phyloP scores from a whole-genome alignment of 2,797 vertebrate genomes.

The Characodon lateralis region DNA sequence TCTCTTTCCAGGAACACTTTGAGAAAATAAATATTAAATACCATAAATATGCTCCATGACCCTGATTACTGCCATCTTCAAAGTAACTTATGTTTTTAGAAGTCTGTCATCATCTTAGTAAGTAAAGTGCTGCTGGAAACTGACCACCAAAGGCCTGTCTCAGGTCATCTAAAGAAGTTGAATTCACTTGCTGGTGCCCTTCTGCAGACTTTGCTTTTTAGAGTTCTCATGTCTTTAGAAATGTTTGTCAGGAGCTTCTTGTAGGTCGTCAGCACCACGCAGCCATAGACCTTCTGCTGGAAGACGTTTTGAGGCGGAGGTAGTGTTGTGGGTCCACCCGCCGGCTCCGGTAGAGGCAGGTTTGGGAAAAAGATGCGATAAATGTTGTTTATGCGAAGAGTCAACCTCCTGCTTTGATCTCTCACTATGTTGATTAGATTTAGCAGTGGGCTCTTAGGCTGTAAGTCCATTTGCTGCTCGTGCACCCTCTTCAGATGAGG shows the following conservation, averaged over 20 bases:
- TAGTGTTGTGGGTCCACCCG: conserved; percentile 62
- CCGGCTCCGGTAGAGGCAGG: conserved; percentile 68
- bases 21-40: conserved; percentile 83
- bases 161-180: conserved; percentile 30
- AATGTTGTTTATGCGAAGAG: conserved; percentile 37
- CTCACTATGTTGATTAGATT: conserved; percentile 12
- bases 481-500: conserved; percentile 75
- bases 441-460: conserved; percentile 62
- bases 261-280: conserved; percentile 78
- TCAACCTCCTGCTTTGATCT: conserved; percentile 31
- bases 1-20: conserved; percentile 30
- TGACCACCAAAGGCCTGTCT: conserved; percentile 34
- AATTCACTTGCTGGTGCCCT: conserved; percentile 21
- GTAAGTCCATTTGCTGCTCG: conserved; percentile 80
- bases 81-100: conserved; percentile 19
- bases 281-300: conserved; percentile 85
- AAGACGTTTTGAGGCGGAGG: conserved; percentile 79
- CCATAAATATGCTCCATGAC: conserved; percentile 65
- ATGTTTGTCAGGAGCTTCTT: conserved; percentile 70
- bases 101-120: conserved; percentile 39
- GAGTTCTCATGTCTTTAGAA: conserved; percentile 62
- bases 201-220: conserved; percentile 63
- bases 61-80: conserved; percentile 62
- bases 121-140: conserved; percentile 23
- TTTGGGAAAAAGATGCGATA: conserved; percentile 79